A percentile compares a stretch with the other conserved stretches of the same genome.
These are phyloP conservation scores for Drosophila sulfurigaster DNA, from an alignment of 1,140 invertebrate species.

Conservation along the genomic window DNA sequence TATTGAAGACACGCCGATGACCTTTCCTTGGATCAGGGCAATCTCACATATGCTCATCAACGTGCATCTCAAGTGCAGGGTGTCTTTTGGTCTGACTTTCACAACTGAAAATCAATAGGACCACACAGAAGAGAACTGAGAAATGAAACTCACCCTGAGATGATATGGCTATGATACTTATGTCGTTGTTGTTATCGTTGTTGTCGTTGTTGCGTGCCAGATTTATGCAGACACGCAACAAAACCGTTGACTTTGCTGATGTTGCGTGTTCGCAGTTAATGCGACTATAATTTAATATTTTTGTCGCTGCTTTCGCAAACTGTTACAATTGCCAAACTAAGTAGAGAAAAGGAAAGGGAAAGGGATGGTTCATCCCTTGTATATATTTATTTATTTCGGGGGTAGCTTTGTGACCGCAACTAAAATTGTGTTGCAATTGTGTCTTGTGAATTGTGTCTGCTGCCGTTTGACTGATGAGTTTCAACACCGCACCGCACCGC, in stretches of 20 bases:
- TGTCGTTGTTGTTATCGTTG: constrained; percentile 39
- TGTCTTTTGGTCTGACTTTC: constrained; percentile 15
- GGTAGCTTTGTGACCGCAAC: constrained; percentile 57
- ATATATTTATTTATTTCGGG: constrained; percentile 21
- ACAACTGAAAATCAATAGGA: constrained; percentile 26
- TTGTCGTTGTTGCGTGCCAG: constrained; percentile 61
- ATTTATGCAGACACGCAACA: constrained; percentile 66
- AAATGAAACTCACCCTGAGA: constrained; percentile 4
- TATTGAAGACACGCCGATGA: background rate
- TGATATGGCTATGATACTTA: constrained; percentile 13
- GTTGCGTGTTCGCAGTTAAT: constrained; percentile 79
- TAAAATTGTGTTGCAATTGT: constrained; percentile 70
- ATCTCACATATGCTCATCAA: background rate
- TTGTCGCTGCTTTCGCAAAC: constrained; percentile 58
- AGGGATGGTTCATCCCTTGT: background rate
- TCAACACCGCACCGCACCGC: constrained; percentile 51
- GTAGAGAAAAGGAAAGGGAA: background rate
- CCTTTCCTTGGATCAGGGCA: constrained; percentile 6
- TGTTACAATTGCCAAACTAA: constrained; percentile 46
- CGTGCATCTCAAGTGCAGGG: constrained; percentile 26
- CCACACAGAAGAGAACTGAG: background rate
- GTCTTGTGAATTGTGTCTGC: constrained; percentile 49
- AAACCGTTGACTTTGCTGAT: constrained; percentile 60
- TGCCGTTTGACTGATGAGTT: constrained; percentile 77
- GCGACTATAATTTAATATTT: constrained; percentile 81